Evolutionary conservation across 2,888 invertebrate genomes (phyloP), one percentile per base, ranked within the genome.

Genomic region (Torymus texanus): DNA sequence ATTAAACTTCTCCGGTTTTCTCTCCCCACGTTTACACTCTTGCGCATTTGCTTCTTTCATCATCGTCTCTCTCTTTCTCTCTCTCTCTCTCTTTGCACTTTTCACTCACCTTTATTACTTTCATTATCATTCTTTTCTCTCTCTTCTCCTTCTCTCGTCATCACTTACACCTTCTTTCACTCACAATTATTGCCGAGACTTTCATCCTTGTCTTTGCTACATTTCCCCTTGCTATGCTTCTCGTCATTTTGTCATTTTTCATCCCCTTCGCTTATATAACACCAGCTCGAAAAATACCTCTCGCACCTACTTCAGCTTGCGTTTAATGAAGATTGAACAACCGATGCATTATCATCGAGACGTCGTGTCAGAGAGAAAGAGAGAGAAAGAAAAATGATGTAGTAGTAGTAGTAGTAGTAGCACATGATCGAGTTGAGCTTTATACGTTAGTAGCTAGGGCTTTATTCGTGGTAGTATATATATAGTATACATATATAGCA

Each of bases 11-110:
- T 3, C n/a, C 5, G 21, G 21, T 2, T 21, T 2, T 21, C 58
- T 18, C n/a, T 16, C 16, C 41, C 3, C 11, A 2, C 10, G 53
- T 16, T 21, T 67, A 14, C 11, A 55, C 11, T n/a, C 14, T 55
- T 21, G n/a, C 13, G 21, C 14, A 12, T 58, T 70, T 70, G 58
- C 51, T 61, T 21, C 12, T 71, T 71, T 71, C 71, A 61, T 71
- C 61, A 71, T 16, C 71, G 61, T 51, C 41, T 41, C 29, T 2
- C 21, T 21, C 21, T 21, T 21, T 21, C 21, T 21, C 29, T 2
- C 21, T 21, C 21, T 21, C 2, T 21, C 21, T 21, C 21, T 21
- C 21, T 21, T 21, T 29, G 50, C 29, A 51, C 65, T 51, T 50
- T 51, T 51, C 50, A 59, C 41, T 61, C 41, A 21, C n/a, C 16